Evolutionary conservation across 2,888 invertebrate genomes (phyloP), one percentile per base, ranked within the genome.

Genomic region (Meteorus cinctellus): DNA sequence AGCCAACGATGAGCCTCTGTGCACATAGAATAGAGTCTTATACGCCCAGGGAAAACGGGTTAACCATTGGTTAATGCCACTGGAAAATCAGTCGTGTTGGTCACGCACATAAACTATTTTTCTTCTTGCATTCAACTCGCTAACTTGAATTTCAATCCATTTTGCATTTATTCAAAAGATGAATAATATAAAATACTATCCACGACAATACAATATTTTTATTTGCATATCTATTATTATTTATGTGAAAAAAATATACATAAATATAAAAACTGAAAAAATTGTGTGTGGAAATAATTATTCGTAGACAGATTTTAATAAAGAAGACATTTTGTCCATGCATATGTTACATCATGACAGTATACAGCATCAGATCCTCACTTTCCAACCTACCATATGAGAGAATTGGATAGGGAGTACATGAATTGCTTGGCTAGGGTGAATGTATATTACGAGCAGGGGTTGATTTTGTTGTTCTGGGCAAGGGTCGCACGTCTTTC

Each of bases 311-410:
- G 8, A 41, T 41, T 41, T 10, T 36, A 70, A 63, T 62, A 55
- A 36, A 75, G 36, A 69, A 60, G 69, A 69, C 68, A 62, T 74
- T 63, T 74, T 74, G 29, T 75, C 65, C 63, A 70, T 65, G 74
- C 63, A 55, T 63, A 69, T 63, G 69, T 31, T 66, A 29, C 51
- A 34, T 36, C 70, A 41, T 41, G 0, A 41, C 4, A 41, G 8
- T 41, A 8, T 41, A 41, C 8, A 41, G 41, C 12, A 41, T 12
- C 2, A 41, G 41, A 41, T 12, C 41, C 41, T 41, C 12, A 41
- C 41, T 10, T 41, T 41, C 2, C 41, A 12, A 41, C 41, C 12
- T 41, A 41, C 41, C 12, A 14, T 27, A 19, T 19, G 29, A 70
- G 70, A 75, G 66, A 75, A 71, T 75, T 71, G 60, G 63, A 75